phyloP scores from a whole-genome alignment of 37 sponge, comb jelly and placozoan species.

The Eunapius fragilis region DNA sequence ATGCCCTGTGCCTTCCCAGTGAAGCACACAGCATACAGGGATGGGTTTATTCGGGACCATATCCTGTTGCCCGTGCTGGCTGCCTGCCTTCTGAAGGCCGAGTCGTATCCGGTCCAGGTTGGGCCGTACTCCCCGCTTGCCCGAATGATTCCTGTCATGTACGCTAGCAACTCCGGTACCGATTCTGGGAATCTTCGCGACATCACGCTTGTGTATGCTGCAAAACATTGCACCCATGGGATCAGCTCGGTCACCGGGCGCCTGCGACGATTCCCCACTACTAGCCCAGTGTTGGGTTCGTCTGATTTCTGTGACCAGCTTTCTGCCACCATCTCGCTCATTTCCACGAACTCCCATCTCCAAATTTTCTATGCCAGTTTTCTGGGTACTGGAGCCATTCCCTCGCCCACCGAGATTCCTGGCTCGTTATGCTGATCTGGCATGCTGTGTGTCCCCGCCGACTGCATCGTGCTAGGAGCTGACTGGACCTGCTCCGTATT shows the following conservation, averaged over 20 bases:
- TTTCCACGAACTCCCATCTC: not conserved
- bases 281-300: not conserved
- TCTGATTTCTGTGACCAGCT: not conserved
- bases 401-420: not conserved
- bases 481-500: not conserved
- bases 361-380: not conserved
- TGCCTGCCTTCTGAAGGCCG: too few relatives aligned
- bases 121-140: too few relatives aligned
- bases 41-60: too few relatives aligned
- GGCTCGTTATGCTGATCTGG: not conserved
- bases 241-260: not conserved
- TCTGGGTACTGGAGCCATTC: not conserved
- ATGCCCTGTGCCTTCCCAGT: too few relatives aligned
- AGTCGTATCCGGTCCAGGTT: too few relatives aligned
- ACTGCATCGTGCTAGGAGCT: not conserved
- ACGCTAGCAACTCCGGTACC: too few relatives aligned
- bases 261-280: not conserved
- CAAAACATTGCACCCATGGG: not conserved
- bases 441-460: not conserved
- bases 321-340: not conserved
- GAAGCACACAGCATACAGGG: too few relatives aligned
- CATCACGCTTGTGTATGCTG: too few relatives aligned
- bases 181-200: too few relatives aligned
- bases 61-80: too few relatives aligned
- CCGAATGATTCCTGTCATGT: too few relatives aligned